Evolutionary conservation across 2,888 invertebrate species (phyloP), one percentile per base, ranked within the genome.

Genomic region (Oligia fasciuncula): DNA sequence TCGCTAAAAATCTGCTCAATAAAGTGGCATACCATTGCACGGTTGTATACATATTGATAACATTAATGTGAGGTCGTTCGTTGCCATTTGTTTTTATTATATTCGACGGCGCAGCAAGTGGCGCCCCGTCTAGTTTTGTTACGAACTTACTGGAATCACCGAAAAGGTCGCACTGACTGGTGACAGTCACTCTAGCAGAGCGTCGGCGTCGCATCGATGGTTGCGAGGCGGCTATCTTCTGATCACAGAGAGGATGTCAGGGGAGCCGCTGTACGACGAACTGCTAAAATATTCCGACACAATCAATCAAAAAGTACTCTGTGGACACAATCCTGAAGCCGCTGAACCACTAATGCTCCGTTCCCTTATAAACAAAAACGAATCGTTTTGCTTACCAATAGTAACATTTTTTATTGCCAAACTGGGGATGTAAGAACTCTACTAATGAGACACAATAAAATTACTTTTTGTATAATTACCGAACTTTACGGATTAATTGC

Each of bases 1-100:
- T 81, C 69, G 70, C 75, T 71, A 81, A 81, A 77, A 79, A 60
- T 78, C 70, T 6, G 54, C 65, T 79, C 71, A 67, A 81, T 81
- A 85, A 86, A 79, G 17, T 68, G 49, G 40, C 75, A 70, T 40
- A 57, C 68, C 51, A 80, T 73, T 79, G 51, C 73, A 67, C 63
- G 57, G 60, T 66, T 71, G 49, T 70, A 65, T 76, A n/a, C n/a
- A n/a, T n/a, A 57, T 73, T 81, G 51, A 62, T 76, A 73, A 65
- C 35, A 63, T 60, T 73, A 35, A 65, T 69, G 69, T 68, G 17
- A 74, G 46, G 57, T 62, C 54, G 71, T 73, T 77, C 63, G 54
- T 72, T 71, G 49, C 17, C 73, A 77, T 74, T 79, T 46, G 17
- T 74, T 66, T 81, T 81, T 76, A 81, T 60, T 43, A 71, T 66